Conservation (phyloP, 2,113 vertebrate species). For the Podocnemis expansa region DNA sequence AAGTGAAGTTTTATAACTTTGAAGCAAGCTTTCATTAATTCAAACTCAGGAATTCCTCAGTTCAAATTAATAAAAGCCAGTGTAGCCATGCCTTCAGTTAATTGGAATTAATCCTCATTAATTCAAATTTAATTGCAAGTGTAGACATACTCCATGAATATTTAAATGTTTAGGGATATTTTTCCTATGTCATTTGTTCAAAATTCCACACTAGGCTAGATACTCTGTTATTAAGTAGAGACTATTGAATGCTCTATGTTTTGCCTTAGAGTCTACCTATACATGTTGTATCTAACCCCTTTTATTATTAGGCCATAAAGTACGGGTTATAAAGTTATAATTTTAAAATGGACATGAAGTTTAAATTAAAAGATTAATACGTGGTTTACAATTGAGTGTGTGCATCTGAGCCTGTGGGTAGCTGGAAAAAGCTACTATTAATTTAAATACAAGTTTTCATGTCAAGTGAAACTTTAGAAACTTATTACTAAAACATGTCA, state of each 20-base stretch:
- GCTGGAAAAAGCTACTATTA: slow-evolving; percentile 56
- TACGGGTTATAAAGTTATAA: slow-evolving; percentile 6
- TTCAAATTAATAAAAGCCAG: too few species aligned
- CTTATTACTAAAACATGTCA: slow-evolving; percentile 59
- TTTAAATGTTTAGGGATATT: slow-evolving; percentile 17
- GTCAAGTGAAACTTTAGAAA: slow-evolving; percentile 62
- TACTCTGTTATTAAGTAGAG: background rate
- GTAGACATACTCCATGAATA: too few species aligned
- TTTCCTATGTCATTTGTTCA: background rate
- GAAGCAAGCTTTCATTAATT: too few species aligned
- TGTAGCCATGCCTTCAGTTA: too few species aligned
- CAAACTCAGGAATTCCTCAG: too few species aligned
- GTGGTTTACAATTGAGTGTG: slow-evolving; percentile 30
- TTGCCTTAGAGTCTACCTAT: background rate
- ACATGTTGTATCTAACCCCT: background rate
- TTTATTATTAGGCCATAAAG: slow-evolving; percentile 25
- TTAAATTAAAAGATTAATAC: slow-evolving; percentile 57
- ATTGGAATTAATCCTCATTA: too few species aligned
- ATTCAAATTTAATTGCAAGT: too few species aligned
- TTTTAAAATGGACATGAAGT: slow-evolving; percentile 23
- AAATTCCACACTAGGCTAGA: background rate
- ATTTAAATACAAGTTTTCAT: slow-evolving; percentile 63
- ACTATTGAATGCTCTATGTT: background rate
- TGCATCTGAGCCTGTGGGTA: slow-evolving; percentile 20
- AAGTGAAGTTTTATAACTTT: too few species aligned